Percentiles rank a stretch among this genome's conserved stretches.
Conservation (phyloP, 1,140 invertebrate genomes). For the Metopolophium dirhodum region DNA sequence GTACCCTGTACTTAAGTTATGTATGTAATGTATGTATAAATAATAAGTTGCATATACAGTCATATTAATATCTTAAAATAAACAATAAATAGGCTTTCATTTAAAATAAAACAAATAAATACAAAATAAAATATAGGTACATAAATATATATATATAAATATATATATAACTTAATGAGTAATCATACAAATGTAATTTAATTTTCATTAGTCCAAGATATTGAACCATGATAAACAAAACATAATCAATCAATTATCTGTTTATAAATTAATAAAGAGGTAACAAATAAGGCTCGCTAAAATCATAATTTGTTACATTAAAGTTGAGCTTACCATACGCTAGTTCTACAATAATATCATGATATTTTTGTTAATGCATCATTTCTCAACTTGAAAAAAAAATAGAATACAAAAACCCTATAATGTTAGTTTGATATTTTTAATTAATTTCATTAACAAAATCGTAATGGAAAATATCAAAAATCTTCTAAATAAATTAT, state of each 20-base stretch:
- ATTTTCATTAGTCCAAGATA: not conserved
- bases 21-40: not conserved
- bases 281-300: not conserved
- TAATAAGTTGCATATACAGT: not conserved
- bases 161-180: not conserved
- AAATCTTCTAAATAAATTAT: not conserved
- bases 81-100: not conserved
- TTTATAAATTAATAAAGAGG: not conserved
- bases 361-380: not conserved
- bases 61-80: not conserved
- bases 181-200: not conserved
- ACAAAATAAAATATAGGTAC: not conserved
- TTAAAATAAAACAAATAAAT: constrained; percentile 31
- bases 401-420: not conserved
- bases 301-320: not conserved
- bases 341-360: not conserved
- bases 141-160: not conserved
- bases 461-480: not conserved
- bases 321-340: not conserved
- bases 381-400: not conserved
- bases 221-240: not conserved
- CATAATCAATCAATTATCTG: not conserved
- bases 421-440: not conserved
- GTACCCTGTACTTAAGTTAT: not conserved
- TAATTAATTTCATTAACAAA: not conserved